Evolutionary conservation across 1,140 invertebrate species (phyloP), one percentile per base, ranked within the genome.

Genomic region (Drosophila jambulina): DNA sequence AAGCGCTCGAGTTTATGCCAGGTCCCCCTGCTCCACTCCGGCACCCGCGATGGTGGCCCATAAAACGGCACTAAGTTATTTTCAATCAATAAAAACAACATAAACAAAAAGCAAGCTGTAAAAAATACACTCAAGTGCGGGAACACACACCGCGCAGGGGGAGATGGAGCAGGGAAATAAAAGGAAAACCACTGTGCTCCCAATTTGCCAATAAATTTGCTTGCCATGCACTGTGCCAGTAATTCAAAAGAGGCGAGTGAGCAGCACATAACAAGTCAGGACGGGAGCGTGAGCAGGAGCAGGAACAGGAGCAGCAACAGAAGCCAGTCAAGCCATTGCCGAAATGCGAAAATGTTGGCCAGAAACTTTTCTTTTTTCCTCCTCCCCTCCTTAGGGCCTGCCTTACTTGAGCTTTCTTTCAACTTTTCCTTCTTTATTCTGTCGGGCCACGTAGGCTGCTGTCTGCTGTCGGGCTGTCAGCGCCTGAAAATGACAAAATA

Each of bases 51-150:
- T 29, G 59, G 60, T 42, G 69, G 78, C 67, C 60, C 85, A 88
- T 85, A 88, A 90, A 88, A 84, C 81, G 78, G 51, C 85, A 82
- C 85, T 88, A 88, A 88, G 85, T 88, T 88, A 88, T 88, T 88
- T 88, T 88, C 85, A 88, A 88, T 88, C 85, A 88, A 88, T 88
- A 88, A 88, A 88, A 88, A 90, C 74, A 88, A 88, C 85, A 88
- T 90, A 90, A 88, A 90, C 85, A 88, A 88, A 84, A 61, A 68
- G 78, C 74, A 85, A 90, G 85, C 85, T 81, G 86, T 90, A 88
- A 88, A 88, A 88, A 82, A 85, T 82, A 90, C 75, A 88, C 85
- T 81, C 78, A 91, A 90, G 48, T 62, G 58, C 45, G 54, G 25
- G 23, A 13, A 34, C 46, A 62, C 67, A 54, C 57, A 38, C 58